Conservation (phyloP, 2,888 invertebrate genomes). For the Phaonia tiefii region DNA sequence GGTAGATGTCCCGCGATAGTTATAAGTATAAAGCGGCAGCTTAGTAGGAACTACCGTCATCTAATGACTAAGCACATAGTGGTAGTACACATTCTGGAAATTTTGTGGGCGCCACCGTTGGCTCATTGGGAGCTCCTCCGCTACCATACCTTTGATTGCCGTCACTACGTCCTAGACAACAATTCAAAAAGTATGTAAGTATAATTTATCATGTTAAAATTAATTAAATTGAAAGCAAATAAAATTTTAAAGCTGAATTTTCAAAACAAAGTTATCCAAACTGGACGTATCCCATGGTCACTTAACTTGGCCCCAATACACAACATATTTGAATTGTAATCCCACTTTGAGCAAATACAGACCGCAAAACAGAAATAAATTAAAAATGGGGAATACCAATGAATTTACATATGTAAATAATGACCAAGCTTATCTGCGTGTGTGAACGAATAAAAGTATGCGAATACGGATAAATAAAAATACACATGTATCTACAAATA, state of each 20-base stretch:
- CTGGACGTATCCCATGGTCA: background rate
- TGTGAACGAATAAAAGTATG: background rate
- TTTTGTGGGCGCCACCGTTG: no score
- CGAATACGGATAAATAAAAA: background rate
- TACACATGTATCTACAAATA: conserved; percentile 22
- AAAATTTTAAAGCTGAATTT: background rate
- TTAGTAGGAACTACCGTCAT: no score
- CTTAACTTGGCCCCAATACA: conserved; percentile 6
- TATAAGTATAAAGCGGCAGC: no score
- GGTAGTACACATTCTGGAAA: no score
- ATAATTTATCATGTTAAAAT: no score
- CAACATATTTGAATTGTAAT: conserved; percentile 22
- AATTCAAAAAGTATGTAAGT: no score
- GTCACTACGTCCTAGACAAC: no score
- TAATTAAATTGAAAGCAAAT: no score
- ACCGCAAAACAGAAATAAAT: conserved; percentile 35
- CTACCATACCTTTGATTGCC: no score
- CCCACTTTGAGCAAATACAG: conserved; percentile 33
- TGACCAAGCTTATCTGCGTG: conserved; percentile 7
- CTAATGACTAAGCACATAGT: no score
- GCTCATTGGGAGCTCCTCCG: no score
- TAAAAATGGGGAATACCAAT: conserved; percentile 24
- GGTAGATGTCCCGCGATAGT: no score
- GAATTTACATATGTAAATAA: conserved; percentile 42
- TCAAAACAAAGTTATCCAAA: background rate